Evolutionary conservation across 2,888 invertebrate species (phyloP).

Genomic region (Limnephilus rhombicus): DNA sequence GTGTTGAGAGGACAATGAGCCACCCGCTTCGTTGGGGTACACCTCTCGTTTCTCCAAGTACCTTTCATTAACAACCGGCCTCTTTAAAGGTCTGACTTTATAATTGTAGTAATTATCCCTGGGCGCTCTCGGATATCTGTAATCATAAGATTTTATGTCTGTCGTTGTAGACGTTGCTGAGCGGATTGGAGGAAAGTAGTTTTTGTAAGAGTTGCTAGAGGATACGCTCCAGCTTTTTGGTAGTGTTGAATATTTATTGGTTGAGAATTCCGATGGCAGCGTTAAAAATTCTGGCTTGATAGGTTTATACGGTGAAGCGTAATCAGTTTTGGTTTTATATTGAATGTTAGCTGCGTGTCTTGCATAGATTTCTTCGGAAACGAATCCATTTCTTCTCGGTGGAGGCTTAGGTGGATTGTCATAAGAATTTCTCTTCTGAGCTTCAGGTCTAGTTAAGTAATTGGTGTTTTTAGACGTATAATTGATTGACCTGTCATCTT

Average conservation of each 20-base stretch:
- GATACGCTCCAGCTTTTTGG: slow-evolving; percentile 71
- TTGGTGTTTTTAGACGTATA: neutral
- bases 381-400: slow-evolving; percentile 67
- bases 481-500: slow-evolving; percentile 40
- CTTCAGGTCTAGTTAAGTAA: neutral
- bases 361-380: slow-evolving; percentile 75
- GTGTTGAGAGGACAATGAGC: neutral
- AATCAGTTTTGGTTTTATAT: slow-evolving; percentile 58
- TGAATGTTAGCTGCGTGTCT: slow-evolving; percentile 69
- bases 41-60: slow-evolving; percentile 33
- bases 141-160: slow-evolving; percentile 39
- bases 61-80: slow-evolving; percentile 13
- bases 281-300: slow-evolving; percentile 76
- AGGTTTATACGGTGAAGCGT: slow-evolving; percentile 74
- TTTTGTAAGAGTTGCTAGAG: slow-evolving; percentile 63
- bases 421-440: slow-evolving; percentile 11
- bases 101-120: slow-evolving; percentile 41
- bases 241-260: slow-evolving; percentile 72
- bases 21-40: neutral
- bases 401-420: neutral
- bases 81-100: slow-evolving; percentile 32
- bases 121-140: neutral
- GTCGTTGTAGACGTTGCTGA: slow-evolving; percentile 40
- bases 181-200: slow-evolving; percentile 54
- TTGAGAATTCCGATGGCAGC: slow-evolving; percentile 72